A percentile compares a stretch with the other conserved stretches of the same genome.
Evolutionary conservation across 2,797 vertebrate species (phyloP).

Genomic region (Pristis pectinata): DNA sequence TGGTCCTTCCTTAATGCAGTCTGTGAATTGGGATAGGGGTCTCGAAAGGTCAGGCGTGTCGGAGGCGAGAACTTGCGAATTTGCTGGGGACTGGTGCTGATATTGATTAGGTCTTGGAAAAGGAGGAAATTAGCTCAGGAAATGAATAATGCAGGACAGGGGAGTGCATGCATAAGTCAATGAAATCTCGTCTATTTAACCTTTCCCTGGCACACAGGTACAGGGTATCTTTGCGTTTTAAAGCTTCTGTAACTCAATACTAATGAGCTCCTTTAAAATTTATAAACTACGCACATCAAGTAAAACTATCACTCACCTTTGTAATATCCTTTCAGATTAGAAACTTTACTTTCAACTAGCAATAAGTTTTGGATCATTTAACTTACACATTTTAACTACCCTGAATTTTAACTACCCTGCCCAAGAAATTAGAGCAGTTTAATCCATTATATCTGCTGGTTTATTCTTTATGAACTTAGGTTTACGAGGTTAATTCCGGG

Average conservation of each 20-base stretch:
- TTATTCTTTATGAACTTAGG: not conserved
- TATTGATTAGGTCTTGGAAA: slow-evolving; percentile 50
- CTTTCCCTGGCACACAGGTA: slow-evolving; percentile 23
- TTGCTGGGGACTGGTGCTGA: slow-evolving; percentile 63
- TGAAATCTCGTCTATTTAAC: slow-evolving; percentile 41
- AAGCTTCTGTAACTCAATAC: not conserved
- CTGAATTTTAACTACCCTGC: not conserved
- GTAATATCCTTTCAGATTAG: not conserved
- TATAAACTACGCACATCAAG: not conserved
- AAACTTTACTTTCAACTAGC: not conserved
- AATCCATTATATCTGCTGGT: not conserved
- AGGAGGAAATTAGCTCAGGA: slow-evolving; percentile 48
- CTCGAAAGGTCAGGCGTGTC: slow-evolving; percentile 65
- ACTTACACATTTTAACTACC: no score
- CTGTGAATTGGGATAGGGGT: slow-evolving; percentile 56
- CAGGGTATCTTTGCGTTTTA: not conserved
- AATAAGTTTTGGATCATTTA: not conserved
- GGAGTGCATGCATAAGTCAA: slow-evolving; percentile 31
- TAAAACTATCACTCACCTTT: not conserved
- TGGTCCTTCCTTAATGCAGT: slow-evolving; percentile 53
- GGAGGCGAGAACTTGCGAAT: slow-evolving; percentile 58
- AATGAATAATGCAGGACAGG: slow-evolving; percentile 42
- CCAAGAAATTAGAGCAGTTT: not conserved
- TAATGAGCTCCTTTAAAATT: not conserved
- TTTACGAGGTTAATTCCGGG: no score